Evolutionary conservation across 1,140 invertebrate genomes (phyloP), one percentile per base, ranked within the genome.

Genomic region (Microplitis demolitor): DNA sequence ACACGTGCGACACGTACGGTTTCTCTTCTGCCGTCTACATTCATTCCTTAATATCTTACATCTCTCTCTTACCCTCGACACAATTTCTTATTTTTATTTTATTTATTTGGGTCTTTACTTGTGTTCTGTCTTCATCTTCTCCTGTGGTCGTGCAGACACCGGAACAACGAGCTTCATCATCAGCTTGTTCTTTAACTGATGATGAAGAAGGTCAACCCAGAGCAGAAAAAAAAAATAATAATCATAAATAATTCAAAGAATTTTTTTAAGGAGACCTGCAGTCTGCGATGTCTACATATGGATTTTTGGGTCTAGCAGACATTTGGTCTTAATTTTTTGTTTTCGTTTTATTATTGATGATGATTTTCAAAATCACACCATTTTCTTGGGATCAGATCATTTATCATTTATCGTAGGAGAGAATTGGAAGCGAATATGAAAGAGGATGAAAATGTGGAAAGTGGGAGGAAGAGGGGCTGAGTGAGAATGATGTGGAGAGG

Each of bases 1-100:
- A 86, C 84, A 87, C 83, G 84, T 85, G 85, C 78, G 79, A 64
- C 71, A 72, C 67, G 39, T 45, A 56, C 74, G 60, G 45, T 68
- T 67, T 66, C 69, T n/a, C 9, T 63, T 34, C 70, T 5, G 16
- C 53, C 53, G 51, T 69, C 45, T 66, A 4, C 61, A 66, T 45
- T 54, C 54, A 58, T 45, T 69, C 37, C 37, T 9, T 9, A 45
- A 45, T 11, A 45, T 45, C 24, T 58, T 24, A 4, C 56, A 9
- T 9, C 24, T 58, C 16, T 58, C 56, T 58, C 9, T 24, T 16
- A 5, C 16, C 16, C 56, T 58, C 70, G 34, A 66, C 45, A 72
- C 74, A 24, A 24, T 24, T 24, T 24, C 2, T 24, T 24, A 24
- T 24, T 72, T 53, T 63, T 51, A 63, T 54, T 63, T 53, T 51